These are phyloP conservation scores for Stichodactyla helianthus DNA, from an alignment of 64 coral and sea anemone genomes.

Conservation along the genomic window DNA sequence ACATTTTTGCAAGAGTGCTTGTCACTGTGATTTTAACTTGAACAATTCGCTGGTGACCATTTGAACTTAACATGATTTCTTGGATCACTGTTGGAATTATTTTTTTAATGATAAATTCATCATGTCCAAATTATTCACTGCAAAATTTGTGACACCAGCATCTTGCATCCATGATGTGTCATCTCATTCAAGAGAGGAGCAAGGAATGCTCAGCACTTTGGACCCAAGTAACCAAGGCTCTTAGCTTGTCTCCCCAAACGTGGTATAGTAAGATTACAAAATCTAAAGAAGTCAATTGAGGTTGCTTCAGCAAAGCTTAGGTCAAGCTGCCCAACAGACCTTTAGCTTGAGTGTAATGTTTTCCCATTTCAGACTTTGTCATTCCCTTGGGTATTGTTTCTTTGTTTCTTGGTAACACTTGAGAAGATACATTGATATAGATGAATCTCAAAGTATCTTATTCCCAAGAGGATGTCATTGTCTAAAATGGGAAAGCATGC, in stretches of 20 bases:
- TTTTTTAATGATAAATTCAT: background rate
- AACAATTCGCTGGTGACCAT: conserved; percentile 24
- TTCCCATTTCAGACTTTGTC: too few species aligned
- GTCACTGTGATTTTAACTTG: conserved; percentile 33
- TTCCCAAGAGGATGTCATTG: too few species aligned
- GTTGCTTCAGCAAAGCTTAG: too few species aligned
- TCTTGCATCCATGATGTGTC: conserved; percentile 67
- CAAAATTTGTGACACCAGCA: conserved; percentile 62
- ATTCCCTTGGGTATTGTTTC: too few species aligned
- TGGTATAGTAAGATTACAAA: background rate
- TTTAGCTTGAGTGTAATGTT: too few species aligned
- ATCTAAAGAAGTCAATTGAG: too few species aligned
- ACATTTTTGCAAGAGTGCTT: conserved; percentile 19
- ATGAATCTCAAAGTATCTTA: too few species aligned
- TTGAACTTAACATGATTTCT: background rate
- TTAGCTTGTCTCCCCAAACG: background rate
- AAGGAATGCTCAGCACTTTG: conserved; percentile 79
- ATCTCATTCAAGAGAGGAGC: conserved; percentile 62
- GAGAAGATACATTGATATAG: too few species aligned
- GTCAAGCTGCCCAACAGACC: too few species aligned
- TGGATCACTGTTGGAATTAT: background rate
- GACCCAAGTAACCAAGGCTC: conserved; percentile 60
- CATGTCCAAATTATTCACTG: conserved; percentile 1
- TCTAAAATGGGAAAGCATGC: too few species aligned
- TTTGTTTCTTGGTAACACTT: too few species aligned